A percentile compares a stretch with the other conserved stretches of the same genome.
Evolutionary conservation across 1,140 invertebrate species (phyloP).

Genomic region (Aphaenogaster ashmeadi): DNA sequence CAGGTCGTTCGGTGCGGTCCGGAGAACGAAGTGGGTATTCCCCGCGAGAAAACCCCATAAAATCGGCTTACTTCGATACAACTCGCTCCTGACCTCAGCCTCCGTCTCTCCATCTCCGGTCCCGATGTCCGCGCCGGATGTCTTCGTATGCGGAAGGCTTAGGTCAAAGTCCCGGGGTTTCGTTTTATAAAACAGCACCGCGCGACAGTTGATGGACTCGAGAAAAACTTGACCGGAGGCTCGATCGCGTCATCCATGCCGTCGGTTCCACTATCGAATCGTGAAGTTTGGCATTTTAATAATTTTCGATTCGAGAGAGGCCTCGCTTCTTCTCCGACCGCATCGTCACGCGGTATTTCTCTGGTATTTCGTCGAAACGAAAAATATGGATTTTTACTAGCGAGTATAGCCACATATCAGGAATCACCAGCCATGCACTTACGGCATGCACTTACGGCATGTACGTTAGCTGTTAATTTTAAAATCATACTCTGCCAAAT

Average conservation of each 20-base stretch:
- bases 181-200: constrained; percentile 72
- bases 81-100: constrained; percentile 21
- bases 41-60: constrained; percentile 74
- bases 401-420: not conserved
- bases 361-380: not conserved
- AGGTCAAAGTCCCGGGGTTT: constrained; percentile 63
- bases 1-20: constrained; percentile 66
- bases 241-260: constrained; percentile 7
- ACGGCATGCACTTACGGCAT: not conserved
- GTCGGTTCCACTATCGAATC: not conserved
- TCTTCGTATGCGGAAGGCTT: constrained; percentile 23
- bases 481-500: not conserved
- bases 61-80: constrained; percentile 81
- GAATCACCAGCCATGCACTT: not conserved
- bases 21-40: constrained; percentile 55
- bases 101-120: not conserved
- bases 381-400: not conserved
- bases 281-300: constrained; percentile 21
- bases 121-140: not conserved
- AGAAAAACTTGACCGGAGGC: not conserved
- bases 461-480: not conserved
- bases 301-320: not conserved
- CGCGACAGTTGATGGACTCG: constrained; percentile 29
- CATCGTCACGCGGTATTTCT: not conserved
- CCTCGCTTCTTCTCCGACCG: too few species aligned